phyloP scores from a whole-genome alignment of 2,797 vertebrate species.

The Tokudaia muenninki region DNA sequence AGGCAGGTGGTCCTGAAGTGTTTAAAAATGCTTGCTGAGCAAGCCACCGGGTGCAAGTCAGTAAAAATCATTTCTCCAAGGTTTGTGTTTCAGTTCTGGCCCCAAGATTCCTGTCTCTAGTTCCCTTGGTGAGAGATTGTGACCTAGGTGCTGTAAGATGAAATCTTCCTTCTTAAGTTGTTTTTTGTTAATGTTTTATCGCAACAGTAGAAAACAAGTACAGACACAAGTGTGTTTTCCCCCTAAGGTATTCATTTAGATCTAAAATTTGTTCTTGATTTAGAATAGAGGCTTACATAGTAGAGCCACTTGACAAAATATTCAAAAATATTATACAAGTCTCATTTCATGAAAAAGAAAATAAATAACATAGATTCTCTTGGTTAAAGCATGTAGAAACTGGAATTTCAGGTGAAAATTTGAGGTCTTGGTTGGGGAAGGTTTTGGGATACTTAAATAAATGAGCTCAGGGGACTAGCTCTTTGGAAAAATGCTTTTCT shows the following conservation, averaged over 20 bases:
- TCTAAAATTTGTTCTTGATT: not conserved
- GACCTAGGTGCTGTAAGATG: not conserved
- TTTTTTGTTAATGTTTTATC: not conserved
- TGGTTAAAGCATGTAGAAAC: not conserved
- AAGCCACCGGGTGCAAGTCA: not conserved
- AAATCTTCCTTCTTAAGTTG: not conserved
- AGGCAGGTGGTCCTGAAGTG: not conserved
- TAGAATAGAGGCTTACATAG: not conserved
- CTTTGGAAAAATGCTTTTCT: slow-evolving; percentile 45
- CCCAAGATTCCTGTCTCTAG: not conserved
- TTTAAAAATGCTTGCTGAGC: not conserved
- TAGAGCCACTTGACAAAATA: not conserved
- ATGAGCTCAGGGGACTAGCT: not conserved
- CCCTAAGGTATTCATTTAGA: not conserved
- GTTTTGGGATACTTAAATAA: slow-evolving; percentile 39
- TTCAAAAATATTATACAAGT: not conserved
- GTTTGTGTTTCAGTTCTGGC: not conserved
- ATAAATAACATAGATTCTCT: not conserved
- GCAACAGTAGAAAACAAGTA: not conserved
- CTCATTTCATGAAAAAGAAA: not conserved
- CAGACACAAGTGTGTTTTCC: not conserved
- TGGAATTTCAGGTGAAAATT: slow-evolving; percentile 31
- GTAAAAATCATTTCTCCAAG: not conserved
- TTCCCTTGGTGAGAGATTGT: not conserved
- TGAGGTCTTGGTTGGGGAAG: not conserved